phyloP scores from a whole-genome alignment of 2,113 vertebrate species.

The Bettongia penicillata region DNA sequence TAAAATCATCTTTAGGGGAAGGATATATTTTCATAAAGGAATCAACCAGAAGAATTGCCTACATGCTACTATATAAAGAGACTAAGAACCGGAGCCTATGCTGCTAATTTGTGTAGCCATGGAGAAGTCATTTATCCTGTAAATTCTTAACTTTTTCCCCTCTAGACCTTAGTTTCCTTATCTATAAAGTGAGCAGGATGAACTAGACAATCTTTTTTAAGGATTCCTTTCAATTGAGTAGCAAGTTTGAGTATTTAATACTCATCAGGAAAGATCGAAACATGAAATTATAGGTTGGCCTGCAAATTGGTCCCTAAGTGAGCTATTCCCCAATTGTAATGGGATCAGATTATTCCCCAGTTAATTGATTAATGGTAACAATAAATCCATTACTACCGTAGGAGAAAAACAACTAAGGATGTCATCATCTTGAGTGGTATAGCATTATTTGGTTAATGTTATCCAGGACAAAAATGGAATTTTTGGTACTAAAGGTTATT shows the following conservation, averaged over 20 bases:
- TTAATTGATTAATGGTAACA: conserved; percentile 10
- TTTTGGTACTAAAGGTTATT: conserved; percentile 28
- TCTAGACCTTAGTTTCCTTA: background rate
- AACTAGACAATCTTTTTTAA: conserved; percentile 13
- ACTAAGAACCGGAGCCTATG: background rate
- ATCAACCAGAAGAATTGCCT: background rate
- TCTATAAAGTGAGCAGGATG: background rate
- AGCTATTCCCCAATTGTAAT: conserved; percentile 23
- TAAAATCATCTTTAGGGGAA: background rate
- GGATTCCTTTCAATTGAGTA: conserved; percentile 6
- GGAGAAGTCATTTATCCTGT: background rate
- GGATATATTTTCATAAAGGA: background rate
- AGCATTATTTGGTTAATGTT: background rate
- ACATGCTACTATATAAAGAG: background rate
- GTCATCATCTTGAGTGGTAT: background rate
- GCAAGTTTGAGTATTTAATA: conserved; percentile 35
- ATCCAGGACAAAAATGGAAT: background rate
- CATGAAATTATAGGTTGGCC: conserved; percentile 20
- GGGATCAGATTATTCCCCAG: background rate
- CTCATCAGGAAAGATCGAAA: conserved; percentile 23
- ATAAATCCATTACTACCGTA: background rate
- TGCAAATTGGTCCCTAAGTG: background rate
- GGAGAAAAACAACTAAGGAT: conserved; percentile 20
- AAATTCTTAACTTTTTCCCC: background rate
- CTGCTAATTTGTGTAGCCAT: background rate